phyloP scores from a whole-genome alignment of 1,140 invertebrate genomes.

The Pseudoatta argentina region DNA sequence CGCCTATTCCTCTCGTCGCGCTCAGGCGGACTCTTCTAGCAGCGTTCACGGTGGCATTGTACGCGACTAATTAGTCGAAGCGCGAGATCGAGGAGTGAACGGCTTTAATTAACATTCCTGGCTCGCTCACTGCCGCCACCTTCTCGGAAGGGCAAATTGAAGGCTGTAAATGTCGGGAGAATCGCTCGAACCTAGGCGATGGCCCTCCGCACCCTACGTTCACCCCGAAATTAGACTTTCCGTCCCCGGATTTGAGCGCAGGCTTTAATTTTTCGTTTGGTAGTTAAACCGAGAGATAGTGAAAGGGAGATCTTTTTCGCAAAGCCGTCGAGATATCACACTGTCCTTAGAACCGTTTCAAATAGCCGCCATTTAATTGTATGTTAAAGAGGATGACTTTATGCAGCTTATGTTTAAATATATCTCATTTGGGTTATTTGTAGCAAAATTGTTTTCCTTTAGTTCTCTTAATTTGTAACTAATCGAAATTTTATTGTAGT shows the following conservation, averaged over 20 bases:
- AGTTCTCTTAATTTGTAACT: not conserved
- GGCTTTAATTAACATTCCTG: conserved; percentile 87
- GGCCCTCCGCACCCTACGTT: conserved; percentile 48
- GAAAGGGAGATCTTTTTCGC: conserved; percentile 5
- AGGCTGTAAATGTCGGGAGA: conserved; percentile 84
- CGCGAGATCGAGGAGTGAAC: conserved; percentile 85
- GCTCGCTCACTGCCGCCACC: conserved; percentile 79
- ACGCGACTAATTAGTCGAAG: conserved; percentile 86
- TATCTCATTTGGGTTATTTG: not conserved
- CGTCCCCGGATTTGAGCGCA: conserved; percentile 35
- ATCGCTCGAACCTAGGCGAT: conserved; percentile 74
- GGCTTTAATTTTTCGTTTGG: conserved; percentile 61
- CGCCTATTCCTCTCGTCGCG: conserved; percentile 61
- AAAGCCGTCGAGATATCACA: not conserved
- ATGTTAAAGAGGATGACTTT: not conserved
- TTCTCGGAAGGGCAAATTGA: conserved; percentile 84
- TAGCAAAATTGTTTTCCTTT: conserved; percentile 10
- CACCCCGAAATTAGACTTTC: conserved; percentile 70
- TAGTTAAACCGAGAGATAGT: conserved; percentile 35
- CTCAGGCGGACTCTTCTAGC: conserved; percentile 67
- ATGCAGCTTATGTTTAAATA: not conserved
- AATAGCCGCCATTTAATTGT: not conserved
- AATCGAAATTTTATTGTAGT: not conserved
- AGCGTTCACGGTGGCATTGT: conserved; percentile 81
- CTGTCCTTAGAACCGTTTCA: conserved; percentile 27